A percentile compares a stretch with the other conserved stretches of the same genome.
These are phyloP conservation scores for Aleadryas rufinucha DNA, from an alignment of 2,113 vertebrate genomes.

Conservation along the genomic window DNA sequence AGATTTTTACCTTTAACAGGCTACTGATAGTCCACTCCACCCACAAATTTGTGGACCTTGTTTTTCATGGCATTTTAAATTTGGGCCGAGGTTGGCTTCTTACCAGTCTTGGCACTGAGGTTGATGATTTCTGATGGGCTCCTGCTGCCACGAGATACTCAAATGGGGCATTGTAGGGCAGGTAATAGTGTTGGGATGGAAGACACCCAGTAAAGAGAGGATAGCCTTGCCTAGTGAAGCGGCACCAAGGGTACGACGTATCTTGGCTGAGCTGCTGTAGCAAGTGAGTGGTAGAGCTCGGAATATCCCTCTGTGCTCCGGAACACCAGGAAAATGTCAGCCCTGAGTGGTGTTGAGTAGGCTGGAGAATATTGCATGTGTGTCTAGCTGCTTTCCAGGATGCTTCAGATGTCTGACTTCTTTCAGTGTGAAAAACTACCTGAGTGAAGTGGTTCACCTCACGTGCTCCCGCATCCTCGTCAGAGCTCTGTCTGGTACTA, in stretches of 20 bases:
- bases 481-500: slow-evolving; percentile 86
- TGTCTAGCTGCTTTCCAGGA: not conserved
- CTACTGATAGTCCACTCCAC: not conserved
- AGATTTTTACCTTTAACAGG: not conserved
- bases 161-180: not conserved
- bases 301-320: not conserved
- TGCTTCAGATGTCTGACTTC: not conserved
- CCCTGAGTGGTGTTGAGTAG: not conserved
- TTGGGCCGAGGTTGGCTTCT: not conserved
- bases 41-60: not conserved
- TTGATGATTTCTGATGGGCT: not conserved
- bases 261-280: not conserved
- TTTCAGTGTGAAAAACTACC: slow-evolving; percentile 80
- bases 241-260: not conserved
- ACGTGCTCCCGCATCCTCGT: slow-evolving; percentile 92
- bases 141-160: not conserved
- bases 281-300: not conserved
- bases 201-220: not conserved
- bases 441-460: slow-evolving; percentile 90
- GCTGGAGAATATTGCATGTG: not conserved
- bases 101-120: not conserved
- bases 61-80: not conserved
- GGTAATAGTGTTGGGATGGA: not conserved
- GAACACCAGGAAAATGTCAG: not conserved
- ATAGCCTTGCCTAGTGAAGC: not conserved